Conservation (phyloP, 1,140 invertebrate genomes). For the Gryon sp. region DNA sequence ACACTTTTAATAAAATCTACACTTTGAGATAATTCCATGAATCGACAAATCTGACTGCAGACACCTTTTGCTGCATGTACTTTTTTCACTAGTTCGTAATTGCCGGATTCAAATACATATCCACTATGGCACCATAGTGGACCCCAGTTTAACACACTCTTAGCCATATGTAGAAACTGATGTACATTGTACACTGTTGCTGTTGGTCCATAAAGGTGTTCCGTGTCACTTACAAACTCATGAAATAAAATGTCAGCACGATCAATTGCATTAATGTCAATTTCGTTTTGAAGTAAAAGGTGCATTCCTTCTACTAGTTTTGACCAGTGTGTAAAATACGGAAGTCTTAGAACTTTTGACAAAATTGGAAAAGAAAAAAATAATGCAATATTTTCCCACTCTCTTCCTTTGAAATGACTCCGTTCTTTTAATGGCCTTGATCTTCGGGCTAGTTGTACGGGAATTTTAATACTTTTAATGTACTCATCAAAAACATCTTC, state of each 20-base stretch:
- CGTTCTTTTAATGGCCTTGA: neutral
- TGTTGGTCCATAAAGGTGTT: neutral
- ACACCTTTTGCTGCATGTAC: no score
- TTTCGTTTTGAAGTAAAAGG: conserved; percentile 25
- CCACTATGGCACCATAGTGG: neutral
- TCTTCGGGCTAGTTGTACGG: neutral
- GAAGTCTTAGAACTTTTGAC: neutral
- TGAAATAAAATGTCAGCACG: conserved; percentile 7
- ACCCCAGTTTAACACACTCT: conserved; percentile 3
- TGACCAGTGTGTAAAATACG: conserved; percentile 27
- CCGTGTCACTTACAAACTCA: conserved; percentile 8
- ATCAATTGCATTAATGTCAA: conserved; percentile 1
- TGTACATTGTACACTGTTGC: conserved; percentile 42
- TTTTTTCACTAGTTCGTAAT: no score
- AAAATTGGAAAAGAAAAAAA: conserved; percentile 9
- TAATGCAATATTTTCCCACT: conserved; percentile 25
- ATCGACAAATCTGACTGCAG: no score
- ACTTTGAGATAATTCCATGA: no score
- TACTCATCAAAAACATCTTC: neutral
- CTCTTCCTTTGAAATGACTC: conserved; percentile 7
- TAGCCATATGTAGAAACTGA: conserved; percentile 7
- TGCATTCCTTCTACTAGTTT: conserved; percentile 28
- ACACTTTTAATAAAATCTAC: conserved; percentile 2
- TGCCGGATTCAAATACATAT: conserved; percentile 11
- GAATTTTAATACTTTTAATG: conserved; percentile 6